These are phyloP conservation scores for Tyria jacobaeae DNA, from an alignment of 2,888 invertebrate species.

Conservation along the genomic window DNA sequence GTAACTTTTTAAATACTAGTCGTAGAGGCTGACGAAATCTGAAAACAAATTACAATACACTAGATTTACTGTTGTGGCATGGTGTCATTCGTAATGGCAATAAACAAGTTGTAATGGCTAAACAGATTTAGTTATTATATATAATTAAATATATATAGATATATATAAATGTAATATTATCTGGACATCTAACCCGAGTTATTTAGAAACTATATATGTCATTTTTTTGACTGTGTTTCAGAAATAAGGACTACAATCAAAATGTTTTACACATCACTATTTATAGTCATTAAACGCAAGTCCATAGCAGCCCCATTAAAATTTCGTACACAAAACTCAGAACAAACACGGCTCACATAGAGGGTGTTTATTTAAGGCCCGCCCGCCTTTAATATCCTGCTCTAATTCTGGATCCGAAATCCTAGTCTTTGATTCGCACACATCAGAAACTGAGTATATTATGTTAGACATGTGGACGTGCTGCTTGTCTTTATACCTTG, in stretches of 20 bases:
- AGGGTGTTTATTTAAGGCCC: slow-evolving; percentile 62
- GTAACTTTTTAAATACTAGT: slow-evolving; percentile 58
- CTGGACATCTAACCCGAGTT: too few species aligned
- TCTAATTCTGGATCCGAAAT: slow-evolving; percentile 64
- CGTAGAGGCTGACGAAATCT: slow-evolving; percentile 32
- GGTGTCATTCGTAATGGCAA: too few species aligned
- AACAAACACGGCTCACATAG: slow-evolving; percentile 54
- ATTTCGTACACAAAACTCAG: slow-evolving; percentile 56
- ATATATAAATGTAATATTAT: too few species aligned
- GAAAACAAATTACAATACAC: too few species aligned
- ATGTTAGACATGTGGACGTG: slow-evolving; percentile 65
- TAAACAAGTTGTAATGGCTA: too few species aligned
- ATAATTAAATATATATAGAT: too few species aligned
- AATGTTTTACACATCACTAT: slow-evolving; percentile 24
- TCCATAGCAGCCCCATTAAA: slow-evolving; percentile 54
- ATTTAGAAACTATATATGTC: too few species aligned
- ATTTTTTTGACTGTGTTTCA: too few species aligned
- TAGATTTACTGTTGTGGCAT: too few species aligned
- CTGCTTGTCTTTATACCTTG: slow-evolving; percentile 72
- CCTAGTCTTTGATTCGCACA: slow-evolving; percentile 64
- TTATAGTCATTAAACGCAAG: slow-evolving; percentile 46
- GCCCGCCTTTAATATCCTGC: slow-evolving; percentile 55
- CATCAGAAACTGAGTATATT: slow-evolving; percentile 58
- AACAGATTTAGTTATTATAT: too few species aligned
- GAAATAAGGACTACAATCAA: not conserved